phyloP scores from a whole-genome alignment of 1,140 invertebrate genomes.

The Trypoxylus dichotomus region DNA sequence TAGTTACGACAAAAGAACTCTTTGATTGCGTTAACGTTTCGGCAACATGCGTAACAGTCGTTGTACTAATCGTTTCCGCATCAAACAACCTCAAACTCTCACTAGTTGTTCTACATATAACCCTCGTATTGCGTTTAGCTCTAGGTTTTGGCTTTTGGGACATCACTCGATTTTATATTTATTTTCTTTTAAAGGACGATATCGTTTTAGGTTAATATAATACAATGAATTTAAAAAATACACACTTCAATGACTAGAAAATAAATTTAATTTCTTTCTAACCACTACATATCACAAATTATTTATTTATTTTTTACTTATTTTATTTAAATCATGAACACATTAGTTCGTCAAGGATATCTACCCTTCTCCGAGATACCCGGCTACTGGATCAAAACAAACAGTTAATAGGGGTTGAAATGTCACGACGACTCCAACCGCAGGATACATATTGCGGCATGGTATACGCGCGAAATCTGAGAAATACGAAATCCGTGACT shows the following conservation, averaged over 20 bases:
- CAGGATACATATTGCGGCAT: slow-evolving; percentile 13
- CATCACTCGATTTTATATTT: not conserved
- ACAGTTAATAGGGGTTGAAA: slow-evolving; percentile 13
- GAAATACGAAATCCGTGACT: not conserved
- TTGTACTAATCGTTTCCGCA: slow-evolving; percentile 50
- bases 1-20: slow-evolving; percentile 92
- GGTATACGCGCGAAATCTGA: not conserved
- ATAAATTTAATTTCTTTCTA: not conserved
- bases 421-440: not conserved
- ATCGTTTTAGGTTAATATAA: not conserved
- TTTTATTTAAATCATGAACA: slow-evolving; percentile 22
- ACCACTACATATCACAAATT: slow-evolving; percentile 23
- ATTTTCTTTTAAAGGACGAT: not conserved
- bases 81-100: slow-evolving; percentile 73
- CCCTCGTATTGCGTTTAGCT: slow-evolving; percentile 36
- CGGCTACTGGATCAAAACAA: slow-evolving; percentile 17
- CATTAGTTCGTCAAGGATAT: not conserved
- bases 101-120: slow-evolving; percentile 74
- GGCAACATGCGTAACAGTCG: slow-evolving; percentile 40
- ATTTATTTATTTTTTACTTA: not conserved
- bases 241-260: not conserved
- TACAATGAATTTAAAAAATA: no score
- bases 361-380: not conserved
- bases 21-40: slow-evolving; percentile 61
- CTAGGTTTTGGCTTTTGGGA: slow-evolving; percentile 22